These are phyloP conservation scores for Sebastiscus albofasciatus DNA, from an alignment of 2,797 vertebrate species.

Conservation along the genomic window DNA sequence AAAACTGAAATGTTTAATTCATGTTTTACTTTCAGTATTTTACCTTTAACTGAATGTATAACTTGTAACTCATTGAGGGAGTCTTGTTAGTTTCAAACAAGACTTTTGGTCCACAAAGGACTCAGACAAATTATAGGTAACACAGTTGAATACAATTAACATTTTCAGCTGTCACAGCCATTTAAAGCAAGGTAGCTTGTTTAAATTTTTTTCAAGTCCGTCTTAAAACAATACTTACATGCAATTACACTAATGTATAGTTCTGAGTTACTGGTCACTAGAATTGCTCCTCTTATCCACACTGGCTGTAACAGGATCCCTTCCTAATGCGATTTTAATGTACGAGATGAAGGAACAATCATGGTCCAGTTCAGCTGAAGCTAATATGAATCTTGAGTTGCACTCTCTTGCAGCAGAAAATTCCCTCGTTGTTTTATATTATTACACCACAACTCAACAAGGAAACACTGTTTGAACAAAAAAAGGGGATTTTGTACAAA, in stretches of 20 bases:
- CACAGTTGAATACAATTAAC: neutral
- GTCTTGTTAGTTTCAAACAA: neutral
- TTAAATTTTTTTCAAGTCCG: neutral
- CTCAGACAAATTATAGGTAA: neutral
- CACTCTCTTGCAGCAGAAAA: neutral
- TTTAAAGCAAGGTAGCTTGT: neutral
- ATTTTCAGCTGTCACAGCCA: neutral
- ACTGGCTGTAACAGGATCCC: neutral
- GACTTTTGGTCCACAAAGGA: neutral
- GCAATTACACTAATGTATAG: neutral
- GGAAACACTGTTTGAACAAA: neutral
- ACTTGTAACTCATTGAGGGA: neutral
- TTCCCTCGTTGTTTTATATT: too few species aligned
- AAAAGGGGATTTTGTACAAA: neutral
- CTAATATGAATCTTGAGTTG: neutral
- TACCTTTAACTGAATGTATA: neutral
- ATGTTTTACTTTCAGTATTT: neutral
- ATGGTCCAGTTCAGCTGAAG: neutral
- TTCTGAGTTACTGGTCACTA: neutral
- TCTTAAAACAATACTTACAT: neutral
- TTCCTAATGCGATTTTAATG: neutral
- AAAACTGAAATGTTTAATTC: neutral
- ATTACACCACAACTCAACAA: neutral
- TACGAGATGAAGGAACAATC: neutral
- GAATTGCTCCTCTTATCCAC: neutral